Evolutionary conservation across 1,140 invertebrate genomes (phyloP).

Genomic region (Lethrus apterus): DNA sequence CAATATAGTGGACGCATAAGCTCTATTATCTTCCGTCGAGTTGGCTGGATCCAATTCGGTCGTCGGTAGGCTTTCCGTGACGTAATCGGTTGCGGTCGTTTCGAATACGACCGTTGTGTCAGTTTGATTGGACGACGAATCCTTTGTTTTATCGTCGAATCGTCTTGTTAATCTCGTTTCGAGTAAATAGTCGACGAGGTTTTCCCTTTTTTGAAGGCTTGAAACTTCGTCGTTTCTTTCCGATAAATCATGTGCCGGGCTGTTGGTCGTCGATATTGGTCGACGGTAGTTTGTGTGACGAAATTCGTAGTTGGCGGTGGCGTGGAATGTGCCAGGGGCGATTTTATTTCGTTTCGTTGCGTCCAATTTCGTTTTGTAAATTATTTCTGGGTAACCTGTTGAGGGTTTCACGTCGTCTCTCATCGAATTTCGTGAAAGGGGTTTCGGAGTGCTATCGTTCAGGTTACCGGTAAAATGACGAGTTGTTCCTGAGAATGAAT

Average conservation of each 20-base stretch:
- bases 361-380: neutral
- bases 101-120: slow-evolving; percentile 3
- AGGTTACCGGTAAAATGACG: slow-evolving; percentile 26
- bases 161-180: neutral
- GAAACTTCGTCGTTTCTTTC: no score
- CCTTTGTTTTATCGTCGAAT: slow-evolving; percentile 5
- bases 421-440: slow-evolving; percentile 2
- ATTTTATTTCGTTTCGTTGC: neutral
- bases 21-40: slow-evolving; percentile 1
- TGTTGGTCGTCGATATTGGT: slow-evolving; percentile 16
- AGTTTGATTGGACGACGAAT: no score
- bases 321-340: slow-evolving; percentile 8
- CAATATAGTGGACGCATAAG: slow-evolving; percentile 8
- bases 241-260: no score
- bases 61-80: slow-evolving; percentile 5
- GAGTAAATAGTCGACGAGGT: no score
- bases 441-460: slow-evolving; percentile 22
- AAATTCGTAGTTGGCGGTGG: slow-evolving; percentile 17
- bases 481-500: no score
- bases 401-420: neutral
- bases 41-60: slow-evolving; percentile 3
- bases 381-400: neutral
- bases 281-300: slow-evolving; percentile 18
- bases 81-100: slow-evolving; percentile 14
- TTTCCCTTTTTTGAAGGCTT: no score